Evolutionary conservation across 2,888 invertebrate species (phyloP).

Genomic region (Halictus ligatus): DNA sequence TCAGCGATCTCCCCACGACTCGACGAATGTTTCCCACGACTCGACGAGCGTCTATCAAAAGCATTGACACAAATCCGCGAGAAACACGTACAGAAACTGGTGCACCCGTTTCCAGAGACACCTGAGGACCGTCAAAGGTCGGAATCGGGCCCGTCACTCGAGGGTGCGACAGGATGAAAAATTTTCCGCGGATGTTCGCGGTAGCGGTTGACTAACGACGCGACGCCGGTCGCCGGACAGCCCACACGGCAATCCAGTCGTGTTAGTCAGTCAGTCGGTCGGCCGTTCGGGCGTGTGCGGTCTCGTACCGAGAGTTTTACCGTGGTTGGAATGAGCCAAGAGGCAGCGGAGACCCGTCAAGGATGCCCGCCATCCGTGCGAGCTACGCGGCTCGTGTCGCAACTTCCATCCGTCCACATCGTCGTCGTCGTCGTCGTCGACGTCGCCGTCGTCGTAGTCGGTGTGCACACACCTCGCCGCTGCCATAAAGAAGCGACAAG

Average conservation of each 20-base stretch:
- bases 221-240: constrained; percentile 31
- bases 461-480: constrained; percentile 32
- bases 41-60: background rate
- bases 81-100: background rate
- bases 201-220: constrained; percentile 36
- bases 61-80: background rate
- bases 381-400: constrained; percentile 66
- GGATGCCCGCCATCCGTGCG: constrained; percentile 78
- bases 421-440: constrained; percentile 33
- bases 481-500: constrained; percentile 38
- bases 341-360: constrained; percentile 74
- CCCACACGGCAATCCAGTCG: constrained; percentile 50
- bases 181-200: constrained; percentile 36
- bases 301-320: constrained; percentile 63
- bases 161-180: constrained; percentile 4
- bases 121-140: background rate
- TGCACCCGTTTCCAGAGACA: background rate
- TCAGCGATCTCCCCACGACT: background rate
- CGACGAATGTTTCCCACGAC: no score
- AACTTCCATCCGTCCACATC: constrained; percentile 68
- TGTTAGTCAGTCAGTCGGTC: constrained; percentile 53
- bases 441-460: background rate
- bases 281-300: constrained; percentile 52
- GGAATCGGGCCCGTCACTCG: background rate
- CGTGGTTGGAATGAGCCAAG: constrained; percentile 69